Evolutionary conservation across 1,140 invertebrate species (phyloP).

Genomic region (Tetraneura akinire): DNA sequence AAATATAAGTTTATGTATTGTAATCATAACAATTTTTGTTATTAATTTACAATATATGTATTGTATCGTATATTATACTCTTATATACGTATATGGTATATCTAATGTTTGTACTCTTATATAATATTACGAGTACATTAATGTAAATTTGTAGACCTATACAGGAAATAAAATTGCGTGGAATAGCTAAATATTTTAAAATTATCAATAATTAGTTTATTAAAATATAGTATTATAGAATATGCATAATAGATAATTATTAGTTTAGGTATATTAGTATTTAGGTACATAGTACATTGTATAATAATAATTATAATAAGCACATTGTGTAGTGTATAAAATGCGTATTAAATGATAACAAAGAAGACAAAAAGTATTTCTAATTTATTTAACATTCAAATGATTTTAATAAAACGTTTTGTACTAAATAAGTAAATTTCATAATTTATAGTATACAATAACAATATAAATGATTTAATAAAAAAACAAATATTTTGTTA

Average conservation of each 20-base stretch:
- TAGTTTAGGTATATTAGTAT: not conserved
- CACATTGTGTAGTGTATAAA: too few species aligned
- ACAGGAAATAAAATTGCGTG: too few species aligned
- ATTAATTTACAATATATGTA: too few species aligned
- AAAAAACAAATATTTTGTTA: not conserved
- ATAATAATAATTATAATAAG: not conserved
- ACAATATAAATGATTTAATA: not conserved
- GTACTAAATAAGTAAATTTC: not conserved
- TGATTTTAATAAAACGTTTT: too few species aligned
- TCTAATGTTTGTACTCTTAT: not conserved
- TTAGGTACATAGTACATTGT: not conserved
- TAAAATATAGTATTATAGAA: too few species aligned
- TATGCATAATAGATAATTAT: too few species aligned
- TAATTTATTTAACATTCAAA: constrained; percentile 11
- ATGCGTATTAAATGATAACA: too few species aligned
- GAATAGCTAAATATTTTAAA: not conserved
- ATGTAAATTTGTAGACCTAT: too few species aligned
- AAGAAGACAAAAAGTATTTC: not conserved
- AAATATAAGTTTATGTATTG: too few species aligned
- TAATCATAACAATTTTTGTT: too few species aligned
- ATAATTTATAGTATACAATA: not conserved
- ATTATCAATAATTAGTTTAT: constrained; percentile 11
- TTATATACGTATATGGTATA: too few species aligned
- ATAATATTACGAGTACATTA: not conserved
- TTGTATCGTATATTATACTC: too few species aligned